Percentiles rank a stretch among this genome's conserved stretches.
Evolutionary conservation across 2,888 invertebrate genomes (phyloP).

Genomic region (Diaperis boleti): DNA sequence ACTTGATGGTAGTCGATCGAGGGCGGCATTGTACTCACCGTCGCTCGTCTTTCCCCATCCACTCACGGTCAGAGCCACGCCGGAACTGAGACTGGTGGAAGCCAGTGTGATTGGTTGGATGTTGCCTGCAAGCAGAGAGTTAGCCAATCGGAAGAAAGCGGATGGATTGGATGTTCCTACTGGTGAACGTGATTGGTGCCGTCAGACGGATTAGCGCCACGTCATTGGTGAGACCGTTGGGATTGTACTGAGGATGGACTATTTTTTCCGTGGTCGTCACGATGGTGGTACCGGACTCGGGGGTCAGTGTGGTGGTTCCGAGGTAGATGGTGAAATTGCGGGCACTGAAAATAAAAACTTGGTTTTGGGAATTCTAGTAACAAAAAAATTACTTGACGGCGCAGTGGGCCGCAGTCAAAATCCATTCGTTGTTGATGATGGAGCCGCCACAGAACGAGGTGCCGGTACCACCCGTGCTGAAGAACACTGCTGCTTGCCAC

Average conservation of each 20-base stretch:
- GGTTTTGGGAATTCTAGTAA: neutral
- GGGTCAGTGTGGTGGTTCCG: conserved; percentile 1
- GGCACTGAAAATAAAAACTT: neutral
- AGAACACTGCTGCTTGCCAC: conserved; percentile 2
- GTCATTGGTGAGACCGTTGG: neutral
- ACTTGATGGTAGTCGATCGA: no score
- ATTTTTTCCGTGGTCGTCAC: neutral
- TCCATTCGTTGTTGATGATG: conserved; percentile 7
- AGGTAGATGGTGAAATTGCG: conserved; percentile 1
- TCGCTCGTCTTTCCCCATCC: conserved; percentile 21
- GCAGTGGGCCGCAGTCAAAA: conserved; percentile 23
- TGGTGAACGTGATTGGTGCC: neutral
- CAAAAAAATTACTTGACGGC: neutral
- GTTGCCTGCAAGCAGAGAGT: neutral
- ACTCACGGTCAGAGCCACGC: conserved; percentile 13
- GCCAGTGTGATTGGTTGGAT: neutral
- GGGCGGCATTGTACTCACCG: conserved; percentile 1
- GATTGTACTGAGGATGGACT: conserved; percentile 1
- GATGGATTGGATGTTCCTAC: neutral
- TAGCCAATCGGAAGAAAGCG: neutral
- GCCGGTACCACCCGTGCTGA: neutral
- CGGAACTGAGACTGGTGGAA: neutral
- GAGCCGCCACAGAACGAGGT: conserved; percentile 27
- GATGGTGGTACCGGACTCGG: neutral
- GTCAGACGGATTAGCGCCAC: conserved; percentile 1